phyloP scores from a whole-genome alignment of 1,140 invertebrate species.

The Drosophila saltans region DNA sequence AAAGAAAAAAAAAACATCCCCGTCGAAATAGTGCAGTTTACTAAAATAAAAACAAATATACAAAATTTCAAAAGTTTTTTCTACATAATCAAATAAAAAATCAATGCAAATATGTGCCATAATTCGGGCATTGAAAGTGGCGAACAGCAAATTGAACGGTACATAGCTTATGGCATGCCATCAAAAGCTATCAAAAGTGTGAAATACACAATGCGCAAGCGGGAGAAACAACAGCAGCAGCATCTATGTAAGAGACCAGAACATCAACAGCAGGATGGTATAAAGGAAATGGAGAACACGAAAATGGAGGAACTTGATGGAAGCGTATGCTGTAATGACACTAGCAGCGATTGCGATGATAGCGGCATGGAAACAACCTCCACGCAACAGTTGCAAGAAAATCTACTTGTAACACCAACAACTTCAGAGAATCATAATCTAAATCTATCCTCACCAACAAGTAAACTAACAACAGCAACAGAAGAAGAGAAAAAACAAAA shows the following conservation, averaged over 20 bases:
- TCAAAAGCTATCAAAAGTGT: conserved; percentile 74
- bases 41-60: neutral
- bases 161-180: conserved; percentile 73
- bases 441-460: conserved; percentile 15
- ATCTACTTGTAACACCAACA: neutral
- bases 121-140: conserved; percentile 76
- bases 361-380: conserved; percentile 32
- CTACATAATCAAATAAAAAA: conserved; percentile 36
- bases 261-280: conserved; percentile 24
- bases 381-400: neutral
- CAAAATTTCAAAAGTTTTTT: conserved; percentile 14
- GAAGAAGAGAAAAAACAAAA: neutral
- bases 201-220: conserved; percentile 72
- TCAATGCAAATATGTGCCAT: conserved; percentile 81
- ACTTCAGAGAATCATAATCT: conserved; percentile 9
- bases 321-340: conserved; percentile 17
- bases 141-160: conserved; percentile 77
- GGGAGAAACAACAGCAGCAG: conserved; percentile 54
- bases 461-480: conserved; percentile 23
- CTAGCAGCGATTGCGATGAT: conserved; percentile 37
- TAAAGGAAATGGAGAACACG: conserved; percentile 28
- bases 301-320: conserved; percentile 31
- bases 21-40: conserved; percentile 4
- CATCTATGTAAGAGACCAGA: conserved; percentile 10
- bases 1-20: neutral